Evolutionary conservation across 2,888 invertebrate species (phyloP).

Genomic region (Aspidiotus destructor): DNA sequence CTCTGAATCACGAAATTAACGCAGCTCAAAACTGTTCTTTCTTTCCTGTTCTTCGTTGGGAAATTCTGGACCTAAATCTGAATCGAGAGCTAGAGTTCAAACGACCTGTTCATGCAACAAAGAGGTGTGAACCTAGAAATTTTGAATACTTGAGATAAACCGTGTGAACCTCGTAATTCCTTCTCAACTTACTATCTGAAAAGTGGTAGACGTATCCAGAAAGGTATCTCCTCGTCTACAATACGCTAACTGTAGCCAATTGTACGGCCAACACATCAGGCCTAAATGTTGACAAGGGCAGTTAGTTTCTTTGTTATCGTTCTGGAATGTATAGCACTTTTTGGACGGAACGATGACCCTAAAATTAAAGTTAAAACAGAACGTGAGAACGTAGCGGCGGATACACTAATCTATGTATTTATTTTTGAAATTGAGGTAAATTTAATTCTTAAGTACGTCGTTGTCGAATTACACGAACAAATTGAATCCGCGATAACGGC

Average conservation of each 20-base stretch:
- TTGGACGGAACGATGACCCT: slow-evolving; percentile 5
- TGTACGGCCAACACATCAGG: slow-evolving; percentile 19
- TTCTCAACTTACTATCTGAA: not conserved
- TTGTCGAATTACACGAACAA: slow-evolving; percentile 1
- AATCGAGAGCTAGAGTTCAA: too few species aligned
- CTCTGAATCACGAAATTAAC: too few species aligned
- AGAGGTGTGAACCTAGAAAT: too few species aligned
- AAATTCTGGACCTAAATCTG: too few species aligned
- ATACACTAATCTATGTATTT: not conserved
- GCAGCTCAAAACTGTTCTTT: too few species aligned
- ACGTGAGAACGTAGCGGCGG: not conserved
- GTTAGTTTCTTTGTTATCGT: not conserved
- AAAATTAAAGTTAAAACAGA: not conserved
- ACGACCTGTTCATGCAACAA: too few species aligned
- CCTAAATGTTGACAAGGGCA: slow-evolving; percentile 12
- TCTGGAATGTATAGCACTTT: not conserved
- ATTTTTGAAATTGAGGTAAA: not conserved
- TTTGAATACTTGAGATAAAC: not conserved
- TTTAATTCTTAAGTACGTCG: not conserved
- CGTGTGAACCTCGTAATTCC: not conserved
- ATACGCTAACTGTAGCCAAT: slow-evolving; percentile 14
- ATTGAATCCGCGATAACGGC: slow-evolving; percentile 38
- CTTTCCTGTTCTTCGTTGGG: too few species aligned
- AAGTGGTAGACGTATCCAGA: not conserved
- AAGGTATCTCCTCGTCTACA: slow-evolving; percentile 9